Percentiles rank a stretch among this genome's conserved stretches.
phyloP scores from a whole-genome alignment of 2,797 vertebrate species.

The Xiphorhynchus erythropygius region DNA sequence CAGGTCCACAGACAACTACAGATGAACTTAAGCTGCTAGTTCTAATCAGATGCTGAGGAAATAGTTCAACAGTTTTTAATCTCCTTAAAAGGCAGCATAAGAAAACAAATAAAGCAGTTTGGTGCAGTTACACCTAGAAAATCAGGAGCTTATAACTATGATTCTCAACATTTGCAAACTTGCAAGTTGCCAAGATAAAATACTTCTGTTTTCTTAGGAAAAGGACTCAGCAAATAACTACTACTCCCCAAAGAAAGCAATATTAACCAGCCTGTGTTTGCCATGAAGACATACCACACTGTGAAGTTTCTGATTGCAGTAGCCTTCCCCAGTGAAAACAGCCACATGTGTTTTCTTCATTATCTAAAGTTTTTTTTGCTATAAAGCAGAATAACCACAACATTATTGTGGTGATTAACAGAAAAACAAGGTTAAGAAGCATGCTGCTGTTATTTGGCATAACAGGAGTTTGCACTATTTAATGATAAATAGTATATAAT shows the following conservation, averaged over 20 bases:
- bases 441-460: neutral
- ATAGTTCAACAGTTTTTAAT: neutral
- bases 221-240: neutral
- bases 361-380: neutral
- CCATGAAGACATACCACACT: neutral
- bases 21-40: neutral
- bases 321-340: neutral
- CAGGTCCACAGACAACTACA: neutral
- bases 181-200: neutral
- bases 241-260: neutral
- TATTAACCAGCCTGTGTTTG: neutral
- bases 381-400: neutral
- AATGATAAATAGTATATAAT: neutral
- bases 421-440: neutral
- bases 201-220: neutral
- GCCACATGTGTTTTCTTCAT: neutral
- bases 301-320: neutral
- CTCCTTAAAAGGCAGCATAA: neutral
- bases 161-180: neutral
- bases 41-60: neutral
- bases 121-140: neutral
- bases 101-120: neutral
- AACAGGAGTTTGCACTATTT: neutral
- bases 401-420: neutral
- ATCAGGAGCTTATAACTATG: neutral